phyloP scores from a whole-genome alignment of 2,888 invertebrate genomes.

The Diloba caeruleocephala region DNA sequence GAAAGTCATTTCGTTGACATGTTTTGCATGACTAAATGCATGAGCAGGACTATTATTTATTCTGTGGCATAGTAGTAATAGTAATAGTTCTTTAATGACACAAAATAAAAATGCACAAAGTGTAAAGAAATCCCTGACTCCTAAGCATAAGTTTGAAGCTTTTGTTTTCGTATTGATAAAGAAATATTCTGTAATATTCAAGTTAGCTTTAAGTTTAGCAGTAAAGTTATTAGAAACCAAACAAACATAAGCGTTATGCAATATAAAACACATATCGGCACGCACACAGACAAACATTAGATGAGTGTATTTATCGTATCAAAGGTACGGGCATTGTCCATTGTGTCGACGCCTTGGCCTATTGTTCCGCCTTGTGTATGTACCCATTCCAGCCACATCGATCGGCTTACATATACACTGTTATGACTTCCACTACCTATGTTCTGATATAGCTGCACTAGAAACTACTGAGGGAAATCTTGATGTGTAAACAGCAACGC shows the following conservation, averaged over 20 bases:
- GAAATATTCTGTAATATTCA: conserved; percentile 29
- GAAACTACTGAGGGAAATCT: conserved; percentile 60
- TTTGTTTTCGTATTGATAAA: conserved; percentile 26
- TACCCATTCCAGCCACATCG: conserved; percentile 70
- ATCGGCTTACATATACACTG: conserved; percentile 73
- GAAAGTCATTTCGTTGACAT: conserved; percentile 6
- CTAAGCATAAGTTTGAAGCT: neutral
- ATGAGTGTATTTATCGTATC: conserved; percentile 82
- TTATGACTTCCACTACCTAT: conserved; percentile 71
- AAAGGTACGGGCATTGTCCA: conserved; percentile 84
- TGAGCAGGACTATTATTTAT: too few species aligned
- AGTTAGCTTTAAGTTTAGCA: conserved; percentile 37
- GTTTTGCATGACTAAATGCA: conserved; percentile 5
- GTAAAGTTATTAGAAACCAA: conserved; percentile 52
- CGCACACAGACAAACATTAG: conserved; percentile 76
- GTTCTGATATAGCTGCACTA: conserved; percentile 61
- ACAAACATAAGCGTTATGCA: conserved; percentile 67
- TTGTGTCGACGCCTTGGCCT: conserved; percentile 82
- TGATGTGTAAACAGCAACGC: conserved; percentile 48
- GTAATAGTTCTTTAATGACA: too few species aligned
- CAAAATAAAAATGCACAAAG: too few species aligned
- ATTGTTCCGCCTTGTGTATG: conserved; percentile 80
- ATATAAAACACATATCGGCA: conserved; percentile 66
- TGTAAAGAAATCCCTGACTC: too few species aligned
- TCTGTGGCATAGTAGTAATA: too few species aligned